Conservation (phyloP, 2,888 invertebrate species). For the Lypha dubia region DNA sequence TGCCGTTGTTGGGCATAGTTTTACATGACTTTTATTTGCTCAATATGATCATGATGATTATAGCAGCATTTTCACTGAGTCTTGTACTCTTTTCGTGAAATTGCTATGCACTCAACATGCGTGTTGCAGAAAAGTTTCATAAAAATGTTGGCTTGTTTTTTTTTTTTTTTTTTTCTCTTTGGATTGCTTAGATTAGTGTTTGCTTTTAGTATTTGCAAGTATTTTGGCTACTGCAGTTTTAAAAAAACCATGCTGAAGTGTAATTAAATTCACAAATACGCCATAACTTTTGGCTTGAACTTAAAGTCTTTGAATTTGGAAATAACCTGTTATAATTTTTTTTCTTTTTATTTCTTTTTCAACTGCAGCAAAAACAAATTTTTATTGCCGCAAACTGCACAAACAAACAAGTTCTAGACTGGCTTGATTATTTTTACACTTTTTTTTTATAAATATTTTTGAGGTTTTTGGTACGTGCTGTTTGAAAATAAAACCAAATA, state of each 20-base stretch:
- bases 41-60: slow-evolving; percentile 42
- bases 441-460: slow-evolving; percentile 33
- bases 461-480: slow-evolving; percentile 72
- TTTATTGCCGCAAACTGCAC: slow-evolving; percentile 61
- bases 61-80: neutral
- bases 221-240: slow-evolving; percentile 66
- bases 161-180: neutral
- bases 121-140: slow-evolving; percentile 34
- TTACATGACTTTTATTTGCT: slow-evolving; percentile 56
- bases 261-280: slow-evolving; percentile 69
- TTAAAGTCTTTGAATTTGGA: slow-evolving; percentile 69
- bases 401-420: slow-evolving; percentile 52
- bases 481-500: slow-evolving; percentile 45
- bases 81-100: neutral
- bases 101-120: slow-evolving; percentile 28
- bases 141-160: slow-evolving; percentile 18
- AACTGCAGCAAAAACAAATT: slow-evolving; percentile 56
- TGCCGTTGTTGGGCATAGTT: slow-evolving; percentile 49
- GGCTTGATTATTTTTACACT: slow-evolving; percentile 38
- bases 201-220: slow-evolving; percentile 15
- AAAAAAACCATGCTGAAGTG: slow-evolving; percentile 64
- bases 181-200: slow-evolving; percentile 1
- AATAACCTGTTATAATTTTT: slow-evolving; percentile 67
- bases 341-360: slow-evolving; percentile 30
- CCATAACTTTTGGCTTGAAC: slow-evolving; percentile 72